A percentile compares a stretch with the other conserved stretches of the same genome.
These are phyloP conservation scores for Lepus timidus DNA, from an alignment of 2,113 vertebrate species.

Conservation along the genomic window DNA sequence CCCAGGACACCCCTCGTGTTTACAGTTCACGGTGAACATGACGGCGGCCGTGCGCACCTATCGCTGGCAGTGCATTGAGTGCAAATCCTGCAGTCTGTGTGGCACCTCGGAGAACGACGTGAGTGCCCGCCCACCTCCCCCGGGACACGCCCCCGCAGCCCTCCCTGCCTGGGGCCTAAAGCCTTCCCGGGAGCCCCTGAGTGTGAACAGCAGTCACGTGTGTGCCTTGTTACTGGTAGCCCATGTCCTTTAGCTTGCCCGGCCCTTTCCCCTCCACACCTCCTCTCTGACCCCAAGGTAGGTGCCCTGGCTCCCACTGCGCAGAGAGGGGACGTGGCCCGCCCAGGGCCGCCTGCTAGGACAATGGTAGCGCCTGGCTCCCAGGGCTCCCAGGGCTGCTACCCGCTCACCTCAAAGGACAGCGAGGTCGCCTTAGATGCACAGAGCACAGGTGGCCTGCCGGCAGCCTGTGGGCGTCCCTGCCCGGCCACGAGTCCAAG, in stretches of 20 bases:
- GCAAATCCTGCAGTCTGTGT: conserved; percentile 97
- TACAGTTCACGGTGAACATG: conserved; percentile 98
- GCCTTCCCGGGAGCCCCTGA: not conserved
- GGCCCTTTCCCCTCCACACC: not conserved
- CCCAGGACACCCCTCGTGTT: conserved; percentile 95
- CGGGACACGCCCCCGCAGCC: not conserved
- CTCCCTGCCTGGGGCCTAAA: not conserved
- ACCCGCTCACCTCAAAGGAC: not conserved
- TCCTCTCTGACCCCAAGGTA: conserved; percentile 30
- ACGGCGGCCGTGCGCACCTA: conserved; percentile 96
- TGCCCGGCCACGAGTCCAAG: not conserved
- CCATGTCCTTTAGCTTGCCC: not conserved
- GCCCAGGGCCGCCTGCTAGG: not conserved
- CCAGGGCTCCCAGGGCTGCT: not conserved
- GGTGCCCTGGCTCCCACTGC: not conserved
- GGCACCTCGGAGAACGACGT: conserved; percentile 97
- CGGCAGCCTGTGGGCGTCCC: not conserved
- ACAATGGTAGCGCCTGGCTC: not conserved
- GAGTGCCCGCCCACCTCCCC: conserved; percentile 71
- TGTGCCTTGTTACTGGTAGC: not conserved
- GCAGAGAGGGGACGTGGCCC: not conserved
- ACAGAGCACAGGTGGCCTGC: not conserved
- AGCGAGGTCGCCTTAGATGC: not conserved
- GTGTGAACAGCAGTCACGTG: not conserved
- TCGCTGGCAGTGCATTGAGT: conserved; percentile 98